These are phyloP conservation scores for Pteronotus mesoamericanus DNA, from an alignment of 2,797 vertebrate species.

Conservation along the genomic window DNA sequence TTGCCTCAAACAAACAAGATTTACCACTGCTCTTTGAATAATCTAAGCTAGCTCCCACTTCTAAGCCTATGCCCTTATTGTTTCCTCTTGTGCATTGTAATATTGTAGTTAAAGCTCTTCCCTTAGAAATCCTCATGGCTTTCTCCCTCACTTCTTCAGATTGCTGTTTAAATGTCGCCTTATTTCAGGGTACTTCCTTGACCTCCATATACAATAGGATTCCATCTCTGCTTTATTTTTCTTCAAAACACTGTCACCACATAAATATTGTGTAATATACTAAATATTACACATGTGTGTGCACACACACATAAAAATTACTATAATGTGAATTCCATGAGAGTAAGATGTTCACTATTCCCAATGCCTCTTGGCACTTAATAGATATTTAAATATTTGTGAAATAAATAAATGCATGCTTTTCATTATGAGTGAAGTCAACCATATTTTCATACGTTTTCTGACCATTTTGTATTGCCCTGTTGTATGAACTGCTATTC, in stretches of 20 bases:
- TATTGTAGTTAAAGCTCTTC: neutral
- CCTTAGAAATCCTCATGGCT: constrained; percentile 19
- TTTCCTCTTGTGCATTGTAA: neutral
- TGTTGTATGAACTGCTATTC: neutral
- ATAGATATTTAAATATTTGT: constrained; percentile 24
- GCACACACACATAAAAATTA: neutral
- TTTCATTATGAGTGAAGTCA: neutral
- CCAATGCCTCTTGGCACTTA: neutral
- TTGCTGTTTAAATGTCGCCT: neutral
- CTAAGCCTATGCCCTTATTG: neutral
- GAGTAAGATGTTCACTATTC: constrained; percentile 3
- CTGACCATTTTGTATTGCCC: neutral
- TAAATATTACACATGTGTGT: neutral
- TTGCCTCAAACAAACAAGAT: constrained; percentile 15
- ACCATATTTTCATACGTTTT: constrained; percentile 6
- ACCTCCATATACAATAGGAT: constrained; percentile 15
- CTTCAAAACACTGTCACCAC: constrained; percentile 31
- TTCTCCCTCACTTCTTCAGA: constrained; percentile 16
- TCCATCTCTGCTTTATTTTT: neutral
- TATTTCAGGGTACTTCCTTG: constrained; percentile 3
- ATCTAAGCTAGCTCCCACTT: constrained; percentile 10
- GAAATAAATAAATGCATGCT: neutral
- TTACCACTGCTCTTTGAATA: neutral
- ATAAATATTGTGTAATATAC: no score
- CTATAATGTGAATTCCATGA: constrained; percentile 6